These are phyloP conservation scores for Aphodius granarius DNA, from an alignment of 2,888 invertebrate genomes.

Conservation along the genomic window DNA sequence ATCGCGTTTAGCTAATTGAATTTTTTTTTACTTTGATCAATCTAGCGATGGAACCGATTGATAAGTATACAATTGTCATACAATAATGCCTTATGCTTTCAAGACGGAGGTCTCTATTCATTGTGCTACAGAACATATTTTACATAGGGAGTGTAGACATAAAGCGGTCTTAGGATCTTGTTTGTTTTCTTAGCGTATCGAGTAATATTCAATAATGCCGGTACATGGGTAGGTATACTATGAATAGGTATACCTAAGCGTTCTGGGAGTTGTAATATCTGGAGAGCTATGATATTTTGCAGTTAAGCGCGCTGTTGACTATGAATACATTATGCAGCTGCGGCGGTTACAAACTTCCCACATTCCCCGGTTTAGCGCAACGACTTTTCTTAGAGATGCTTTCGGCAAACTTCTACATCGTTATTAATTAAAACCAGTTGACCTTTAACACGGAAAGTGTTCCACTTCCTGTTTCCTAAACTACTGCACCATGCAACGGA, in stretches of 20 bases:
- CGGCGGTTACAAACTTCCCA: neutral
- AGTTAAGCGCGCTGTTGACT: neutral
- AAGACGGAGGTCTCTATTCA: too few relatives aligned
- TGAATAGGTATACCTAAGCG: neutral
- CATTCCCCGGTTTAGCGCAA: neutral
- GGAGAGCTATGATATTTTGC: neutral
- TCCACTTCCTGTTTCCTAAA: neutral
- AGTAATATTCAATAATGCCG: neutral
- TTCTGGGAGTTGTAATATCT: neutral
- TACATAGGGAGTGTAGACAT: too few relatives aligned
- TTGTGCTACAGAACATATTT: too few relatives aligned
- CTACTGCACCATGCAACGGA: neutral
- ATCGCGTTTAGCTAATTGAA: neutral
- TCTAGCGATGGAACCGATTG: neutral
- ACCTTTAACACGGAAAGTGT: conserved; percentile 10
- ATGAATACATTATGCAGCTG: neutral
- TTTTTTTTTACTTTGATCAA: neutral
- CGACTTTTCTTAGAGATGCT: neutral
- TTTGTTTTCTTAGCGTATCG: neutral
- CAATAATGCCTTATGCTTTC: too few relatives aligned
- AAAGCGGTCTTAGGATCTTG: too few relatives aligned
- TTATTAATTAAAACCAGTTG: conserved; percentile 12
- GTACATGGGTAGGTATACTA: neutral
- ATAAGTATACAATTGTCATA: too few relatives aligned
- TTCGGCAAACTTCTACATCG: neutral